These are phyloP conservation scores for Elgaria multicarinata DNA, from an alignment of 2,113 vertebrate genomes.

Conservation along the genomic window DNA sequence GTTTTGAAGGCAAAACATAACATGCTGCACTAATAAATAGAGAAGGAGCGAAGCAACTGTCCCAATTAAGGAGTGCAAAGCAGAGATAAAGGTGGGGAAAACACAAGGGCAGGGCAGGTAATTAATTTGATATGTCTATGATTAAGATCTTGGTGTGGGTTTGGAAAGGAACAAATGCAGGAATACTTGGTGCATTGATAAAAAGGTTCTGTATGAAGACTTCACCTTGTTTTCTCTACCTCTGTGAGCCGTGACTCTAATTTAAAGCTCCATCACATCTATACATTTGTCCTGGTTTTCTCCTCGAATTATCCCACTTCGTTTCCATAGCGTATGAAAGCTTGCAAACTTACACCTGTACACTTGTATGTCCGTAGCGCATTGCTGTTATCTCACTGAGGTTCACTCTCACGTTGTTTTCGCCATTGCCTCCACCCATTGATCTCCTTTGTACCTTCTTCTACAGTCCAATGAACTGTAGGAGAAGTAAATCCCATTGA, in stretches of 20 bases:
- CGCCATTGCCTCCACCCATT: too few species aligned
- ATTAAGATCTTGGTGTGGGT: slow-evolving; percentile 6
- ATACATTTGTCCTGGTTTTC: too few species aligned
- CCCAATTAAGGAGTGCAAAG: slow-evolving; percentile 29
- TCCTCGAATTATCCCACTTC: too few species aligned
- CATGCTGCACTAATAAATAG: slow-evolving; percentile 17
- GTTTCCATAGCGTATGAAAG: too few species aligned
- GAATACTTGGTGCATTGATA: not conserved
- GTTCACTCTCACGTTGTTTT: too few species aligned
- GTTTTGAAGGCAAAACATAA: slow-evolving; percentile 39
- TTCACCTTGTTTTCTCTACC: not conserved
- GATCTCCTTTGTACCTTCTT: too few species aligned
- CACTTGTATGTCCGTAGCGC: too few species aligned
- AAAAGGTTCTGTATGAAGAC: not conserved
- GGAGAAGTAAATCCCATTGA: too few species aligned
- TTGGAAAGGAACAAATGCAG: not conserved
- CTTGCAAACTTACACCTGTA: too few species aligned
- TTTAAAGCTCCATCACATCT: too few species aligned
- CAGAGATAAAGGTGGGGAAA: slow-evolving; percentile 45
- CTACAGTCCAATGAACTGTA: too few species aligned
- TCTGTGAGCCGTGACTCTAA: not conserved
- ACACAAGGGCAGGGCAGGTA: not conserved
- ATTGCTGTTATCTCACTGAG: too few species aligned
- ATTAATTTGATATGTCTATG: slow-evolving; percentile 9
- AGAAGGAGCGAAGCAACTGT: slow-evolving; percentile 17